Conservation (phyloP, 2,888 invertebrate genomes). For the Microplitis manilae region DNA sequence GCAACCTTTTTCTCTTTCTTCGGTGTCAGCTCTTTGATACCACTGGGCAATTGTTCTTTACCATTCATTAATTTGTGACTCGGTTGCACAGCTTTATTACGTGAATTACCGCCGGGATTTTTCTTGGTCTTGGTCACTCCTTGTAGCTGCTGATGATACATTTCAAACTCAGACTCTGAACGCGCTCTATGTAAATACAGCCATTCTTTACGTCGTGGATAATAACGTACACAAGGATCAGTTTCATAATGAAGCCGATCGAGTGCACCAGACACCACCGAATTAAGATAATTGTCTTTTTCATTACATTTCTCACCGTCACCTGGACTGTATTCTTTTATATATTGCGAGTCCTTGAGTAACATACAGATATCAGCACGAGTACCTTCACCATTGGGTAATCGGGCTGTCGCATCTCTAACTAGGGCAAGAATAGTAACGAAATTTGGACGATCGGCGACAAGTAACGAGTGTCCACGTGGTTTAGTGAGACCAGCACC, state of each 20-base stretch:
- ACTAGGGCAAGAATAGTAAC: slow-evolving; percentile 92
- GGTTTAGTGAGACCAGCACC: slow-evolving; percentile 75
- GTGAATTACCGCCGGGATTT: slow-evolving; percentile 67
- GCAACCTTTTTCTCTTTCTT: slow-evolving; percentile 64
- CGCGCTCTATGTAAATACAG: slow-evolving; percentile 90
- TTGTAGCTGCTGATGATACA: slow-evolving; percentile 80
- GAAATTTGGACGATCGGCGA: slow-evolving; percentile 88
- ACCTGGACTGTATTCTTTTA: slow-evolving; percentile 70
- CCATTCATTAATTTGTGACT: slow-evolving; percentile 66
- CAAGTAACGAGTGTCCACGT: slow-evolving; percentile 87
- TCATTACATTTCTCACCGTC: slow-evolving; percentile 56
- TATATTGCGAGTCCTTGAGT: slow-evolving; percentile 83
- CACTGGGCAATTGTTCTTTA: slow-evolving; percentile 73
- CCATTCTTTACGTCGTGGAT: slow-evolving; percentile 93
- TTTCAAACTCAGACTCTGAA: slow-evolving; percentile 79
- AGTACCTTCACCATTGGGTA: slow-evolving; percentile 96
- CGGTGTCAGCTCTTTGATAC: slow-evolving; percentile 67
- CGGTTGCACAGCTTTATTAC: slow-evolving; percentile 63
- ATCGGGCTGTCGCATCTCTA: slow-evolving; percentile 92
- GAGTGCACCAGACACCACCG: slow-evolving; percentile 90
- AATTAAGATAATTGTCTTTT: slow-evolving; percentile 80
- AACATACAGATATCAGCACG: slow-evolving; percentile 92
- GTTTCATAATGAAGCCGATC: slow-evolving; percentile 91
- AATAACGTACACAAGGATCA: slow-evolving; percentile 95
- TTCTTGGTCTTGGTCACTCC: slow-evolving; percentile 75